Conservation (phyloP, 2,113 vertebrate species). For the Chaetodon auriga region DNA sequence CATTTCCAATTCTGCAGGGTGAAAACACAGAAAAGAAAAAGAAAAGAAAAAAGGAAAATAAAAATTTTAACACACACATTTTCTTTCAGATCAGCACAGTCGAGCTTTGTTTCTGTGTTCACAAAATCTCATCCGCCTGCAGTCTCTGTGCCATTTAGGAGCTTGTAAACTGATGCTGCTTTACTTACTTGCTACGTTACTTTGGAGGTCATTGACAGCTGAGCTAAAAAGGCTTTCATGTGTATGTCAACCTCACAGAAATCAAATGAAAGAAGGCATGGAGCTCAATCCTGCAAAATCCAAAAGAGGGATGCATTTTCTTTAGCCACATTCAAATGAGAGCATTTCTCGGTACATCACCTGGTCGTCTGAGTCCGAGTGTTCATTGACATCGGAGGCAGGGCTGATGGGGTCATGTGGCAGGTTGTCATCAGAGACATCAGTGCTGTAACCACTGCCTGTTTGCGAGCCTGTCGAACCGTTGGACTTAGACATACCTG, state of each 20-base stretch:
- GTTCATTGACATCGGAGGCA: conserved; percentile 90
- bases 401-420: conserved; percentile 90
- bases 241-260: not conserved
- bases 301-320: not conserved
- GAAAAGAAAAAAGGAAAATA: not conserved
- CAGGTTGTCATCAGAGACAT: conserved; percentile 95
- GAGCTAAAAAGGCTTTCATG: not conserved
- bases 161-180: too few relatives aligned
- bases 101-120: not conserved
- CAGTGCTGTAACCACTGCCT: conserved; percentile 98
- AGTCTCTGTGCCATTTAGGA: too few relatives aligned
- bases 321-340: not conserved
- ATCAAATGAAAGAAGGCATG: not conserved
- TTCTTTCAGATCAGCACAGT: not conserved
- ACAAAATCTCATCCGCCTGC: not conserved
- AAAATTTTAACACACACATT: not conserved
- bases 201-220: not conserved
- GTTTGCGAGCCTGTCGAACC: conserved; percentile 96
- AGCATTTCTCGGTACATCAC: conserved; percentile 70
- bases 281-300: not conserved
- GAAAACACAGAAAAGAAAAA: not conserved
- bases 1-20: not conserved
- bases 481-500: conserved; percentile 91
- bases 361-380: conserved; percentile 97
- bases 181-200: too few relatives aligned